phyloP scores from a whole-genome alignment of 23 tunicate genomes.

The Ciona savignyi region DNA sequence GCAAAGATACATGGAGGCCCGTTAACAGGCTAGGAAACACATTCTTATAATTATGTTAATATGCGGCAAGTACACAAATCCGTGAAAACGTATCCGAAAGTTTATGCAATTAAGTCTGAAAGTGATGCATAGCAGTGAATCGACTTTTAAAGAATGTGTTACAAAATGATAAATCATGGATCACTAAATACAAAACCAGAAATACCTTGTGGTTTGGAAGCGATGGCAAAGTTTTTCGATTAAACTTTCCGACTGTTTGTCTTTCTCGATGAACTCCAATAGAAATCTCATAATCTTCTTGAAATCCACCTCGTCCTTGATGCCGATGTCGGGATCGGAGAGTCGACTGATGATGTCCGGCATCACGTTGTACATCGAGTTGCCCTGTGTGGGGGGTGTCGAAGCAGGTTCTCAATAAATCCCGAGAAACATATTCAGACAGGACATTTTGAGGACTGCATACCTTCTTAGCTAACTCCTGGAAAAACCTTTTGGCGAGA shows the following conservation, averaged over 20 bases:
- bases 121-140: too few species aligned
- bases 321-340: constrained; percentile 57
- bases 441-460: background rate
- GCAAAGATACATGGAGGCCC: too few species aligned
- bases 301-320: constrained; percentile 76
- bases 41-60: too few species aligned
- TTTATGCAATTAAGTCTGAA: too few species aligned
- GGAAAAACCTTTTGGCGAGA: constrained; percentile 67
- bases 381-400: constrained; percentile 30
- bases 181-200: background rate
- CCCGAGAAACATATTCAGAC: too few species aligned
- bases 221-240: constrained; percentile 92
- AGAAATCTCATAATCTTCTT: constrained; percentile 68
- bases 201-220: constrained; percentile 70
- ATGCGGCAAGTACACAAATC: too few species aligned
- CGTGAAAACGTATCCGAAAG: too few species aligned
- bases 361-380: constrained; percentile 87
- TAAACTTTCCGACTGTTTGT: constrained; percentile 83
- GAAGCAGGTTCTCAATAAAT: too few species aligned
- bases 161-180: too few species aligned
- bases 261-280: constrained; percentile 77
- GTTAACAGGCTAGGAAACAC: too few species aligned
- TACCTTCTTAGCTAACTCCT: constrained; percentile 78
- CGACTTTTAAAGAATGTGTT: too few species aligned
- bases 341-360: constrained; percentile 92